Evolutionary conservation across 2,113 vertebrate species (phyloP).

Genomic region (Smithornis capensis): DNA sequence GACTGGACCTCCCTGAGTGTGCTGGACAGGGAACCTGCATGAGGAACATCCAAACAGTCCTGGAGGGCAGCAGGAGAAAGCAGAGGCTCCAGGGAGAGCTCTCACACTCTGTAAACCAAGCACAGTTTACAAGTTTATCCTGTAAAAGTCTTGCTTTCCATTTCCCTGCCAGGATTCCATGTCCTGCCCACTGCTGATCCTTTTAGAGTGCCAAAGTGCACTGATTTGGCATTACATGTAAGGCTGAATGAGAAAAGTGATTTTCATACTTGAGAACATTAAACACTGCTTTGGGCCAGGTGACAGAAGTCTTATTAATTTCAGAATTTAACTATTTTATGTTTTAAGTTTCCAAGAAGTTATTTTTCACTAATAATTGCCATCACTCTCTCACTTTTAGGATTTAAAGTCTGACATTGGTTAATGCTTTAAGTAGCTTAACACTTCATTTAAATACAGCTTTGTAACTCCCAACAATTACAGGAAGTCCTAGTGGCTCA

Average conservation of each 20-base stretch:
- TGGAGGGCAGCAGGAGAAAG: not conserved
- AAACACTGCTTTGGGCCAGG: not conserved
- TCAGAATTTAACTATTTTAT: not conserved
- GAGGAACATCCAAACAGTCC: accelerated
- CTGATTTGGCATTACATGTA: not conserved
- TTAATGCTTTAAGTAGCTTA: conserved; percentile 54
- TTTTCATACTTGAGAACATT: not conserved
- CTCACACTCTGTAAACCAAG: not conserved
- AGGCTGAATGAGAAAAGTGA: not conserved
- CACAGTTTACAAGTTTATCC: not conserved
- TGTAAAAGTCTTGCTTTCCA: not conserved
- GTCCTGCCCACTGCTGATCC: not conserved
- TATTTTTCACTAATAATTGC: not conserved
- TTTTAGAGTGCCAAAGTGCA: not conserved
- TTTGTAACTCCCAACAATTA: conserved; percentile 41
- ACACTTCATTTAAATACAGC: conserved; percentile 62
- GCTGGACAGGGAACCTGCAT: not conserved
- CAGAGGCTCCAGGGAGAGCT: not conserved
- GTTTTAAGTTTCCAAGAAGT: not conserved
- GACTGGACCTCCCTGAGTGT: not conserved
- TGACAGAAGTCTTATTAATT: not conserved
- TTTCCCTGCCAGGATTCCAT: not conserved
- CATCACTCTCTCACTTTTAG: not conserved
- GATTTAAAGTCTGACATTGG: not conserved
- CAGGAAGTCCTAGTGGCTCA: conserved; percentile 12